These are phyloP conservation scores for Heloderma charlesbogerti DNA, from an alignment of 2,113 vertebrate genomes.

Conservation along the genomic window DNA sequence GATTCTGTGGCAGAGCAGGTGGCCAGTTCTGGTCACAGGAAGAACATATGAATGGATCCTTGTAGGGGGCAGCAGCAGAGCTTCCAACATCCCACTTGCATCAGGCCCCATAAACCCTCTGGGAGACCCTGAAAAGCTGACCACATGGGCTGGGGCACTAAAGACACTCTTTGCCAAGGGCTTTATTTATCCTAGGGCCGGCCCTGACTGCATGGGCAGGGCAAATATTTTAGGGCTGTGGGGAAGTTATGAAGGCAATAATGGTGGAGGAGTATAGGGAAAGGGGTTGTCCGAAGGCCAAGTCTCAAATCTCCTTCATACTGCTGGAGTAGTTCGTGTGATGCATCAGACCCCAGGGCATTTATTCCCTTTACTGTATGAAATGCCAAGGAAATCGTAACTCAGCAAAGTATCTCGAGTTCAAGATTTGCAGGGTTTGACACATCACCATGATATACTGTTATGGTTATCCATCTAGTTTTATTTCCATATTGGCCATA, in stretches of 20 bases:
- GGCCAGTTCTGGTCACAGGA: too few species aligned
- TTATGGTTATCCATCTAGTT: neutral
- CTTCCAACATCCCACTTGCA: too few species aligned
- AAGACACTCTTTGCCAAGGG: too few species aligned
- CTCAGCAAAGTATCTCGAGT: neutral
- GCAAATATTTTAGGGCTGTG: neutral
- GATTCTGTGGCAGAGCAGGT: too few species aligned
- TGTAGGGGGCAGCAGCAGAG: too few species aligned
- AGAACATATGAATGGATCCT: too few species aligned
- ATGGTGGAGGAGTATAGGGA: too few species aligned
- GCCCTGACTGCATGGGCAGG: neutral
- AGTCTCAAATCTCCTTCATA: neutral
- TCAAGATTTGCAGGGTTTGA: neutral
- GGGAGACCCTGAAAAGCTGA: too few species aligned
- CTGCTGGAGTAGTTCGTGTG: neutral
- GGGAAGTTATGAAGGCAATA: neutral
- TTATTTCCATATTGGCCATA: conserved; percentile 1
- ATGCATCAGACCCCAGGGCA: neutral
- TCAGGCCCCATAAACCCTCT: too few species aligned
- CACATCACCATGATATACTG: neutral
- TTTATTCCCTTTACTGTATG: neutral
- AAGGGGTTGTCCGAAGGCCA: neutral
- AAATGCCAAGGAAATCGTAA: neutral
- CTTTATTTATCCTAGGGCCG: too few species aligned
- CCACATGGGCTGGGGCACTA: too few species aligned